A percentile compares a stretch with the other conserved stretches of the same genome.
Evolutionary conservation across 2,888 invertebrate genomes (phyloP).

Genomic region (Stomorhina lunata): DNA sequence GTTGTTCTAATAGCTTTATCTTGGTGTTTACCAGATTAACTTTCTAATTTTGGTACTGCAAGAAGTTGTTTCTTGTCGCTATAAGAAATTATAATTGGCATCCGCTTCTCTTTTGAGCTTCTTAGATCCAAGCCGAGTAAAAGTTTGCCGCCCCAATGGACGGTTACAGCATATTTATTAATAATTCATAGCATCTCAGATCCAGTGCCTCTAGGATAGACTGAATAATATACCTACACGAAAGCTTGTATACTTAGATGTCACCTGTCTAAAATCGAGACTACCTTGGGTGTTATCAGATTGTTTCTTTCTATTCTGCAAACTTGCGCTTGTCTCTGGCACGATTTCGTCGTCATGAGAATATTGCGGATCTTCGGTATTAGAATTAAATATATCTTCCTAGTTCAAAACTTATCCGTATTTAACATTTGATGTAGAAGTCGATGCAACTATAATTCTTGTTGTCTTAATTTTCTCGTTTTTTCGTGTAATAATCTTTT

Average conservation of each 20-base stretch:
- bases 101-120: neutral
- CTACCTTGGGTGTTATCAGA: neutral
- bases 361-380: no score
- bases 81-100: conserved; percentile 9
- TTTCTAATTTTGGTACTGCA: no score
- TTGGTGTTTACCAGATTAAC: no score
- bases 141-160: conserved; percentile 8
- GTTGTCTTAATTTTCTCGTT: neutral
- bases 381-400: neutral
- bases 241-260: neutral
- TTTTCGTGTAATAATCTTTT: neutral
- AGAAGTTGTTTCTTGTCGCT: no score
- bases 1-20: no score
- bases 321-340: no score
- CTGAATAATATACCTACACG: neutral
- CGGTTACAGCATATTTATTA: neutral
- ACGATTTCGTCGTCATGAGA: no score
- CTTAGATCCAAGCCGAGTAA: neutral
- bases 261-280: neutral
- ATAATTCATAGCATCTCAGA: neutral
- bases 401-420: neutral
- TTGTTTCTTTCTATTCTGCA: neutral
- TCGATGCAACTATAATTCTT: neutral
- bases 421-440: neutral
- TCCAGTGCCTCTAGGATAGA: neutral